Evolutionary conservation across 2,113 vertebrate species (phyloP).

Genomic region (Physeter macrocephalus): DNA sequence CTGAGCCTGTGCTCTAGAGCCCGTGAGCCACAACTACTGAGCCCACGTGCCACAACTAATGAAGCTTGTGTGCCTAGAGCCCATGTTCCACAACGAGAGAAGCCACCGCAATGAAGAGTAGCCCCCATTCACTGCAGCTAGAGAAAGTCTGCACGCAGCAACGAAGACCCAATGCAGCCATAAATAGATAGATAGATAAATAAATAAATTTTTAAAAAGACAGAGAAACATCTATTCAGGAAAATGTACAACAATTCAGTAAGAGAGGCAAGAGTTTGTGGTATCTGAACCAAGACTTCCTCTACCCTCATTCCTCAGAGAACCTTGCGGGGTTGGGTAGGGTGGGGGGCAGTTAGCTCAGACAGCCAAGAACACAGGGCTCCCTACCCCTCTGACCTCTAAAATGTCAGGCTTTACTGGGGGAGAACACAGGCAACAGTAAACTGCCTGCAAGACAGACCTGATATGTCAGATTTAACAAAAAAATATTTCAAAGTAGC

Average conservation of each 20-base stretch:
- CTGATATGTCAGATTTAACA: slow-evolving; percentile 13
- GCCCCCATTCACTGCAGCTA: too few relatives aligned
- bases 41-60: too few relatives aligned
- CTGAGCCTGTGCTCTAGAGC: too few relatives aligned
- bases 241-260: slow-evolving; percentile 10
- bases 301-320: background rate
- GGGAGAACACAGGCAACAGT: background rate
- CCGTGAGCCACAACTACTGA: too few relatives aligned
- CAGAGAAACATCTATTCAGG: background rate
- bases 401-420: background rate
- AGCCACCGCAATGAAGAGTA: too few relatives aligned
- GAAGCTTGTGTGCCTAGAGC: too few relatives aligned
- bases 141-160: too few relatives aligned
- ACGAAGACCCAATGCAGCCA: too few relatives aligned
- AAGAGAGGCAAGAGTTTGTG: background rate
- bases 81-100: too few relatives aligned
- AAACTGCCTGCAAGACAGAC: background rate
- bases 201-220: too few relatives aligned
- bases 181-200: too few relatives aligned
- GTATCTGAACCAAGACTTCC: background rate
- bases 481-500: background rate
- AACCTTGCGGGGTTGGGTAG: background rate
- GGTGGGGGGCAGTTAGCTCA: background rate
- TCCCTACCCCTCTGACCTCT: background rate
- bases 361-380: background rate